Base-by-base conservation (phyloP, 92 coral and sea anemone species). In the Meandrina meandrites region DNA sequence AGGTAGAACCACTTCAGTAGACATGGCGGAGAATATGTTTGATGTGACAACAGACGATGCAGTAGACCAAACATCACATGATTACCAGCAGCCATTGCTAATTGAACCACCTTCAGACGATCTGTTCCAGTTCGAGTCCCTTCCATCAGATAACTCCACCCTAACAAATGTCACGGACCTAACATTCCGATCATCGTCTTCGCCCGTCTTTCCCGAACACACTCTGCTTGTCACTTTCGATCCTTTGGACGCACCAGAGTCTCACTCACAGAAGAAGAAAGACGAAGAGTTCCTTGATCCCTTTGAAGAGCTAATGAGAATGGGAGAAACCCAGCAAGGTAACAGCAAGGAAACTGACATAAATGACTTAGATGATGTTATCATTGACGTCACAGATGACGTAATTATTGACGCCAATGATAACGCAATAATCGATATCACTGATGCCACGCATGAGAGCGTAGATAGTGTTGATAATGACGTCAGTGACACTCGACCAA, bases 31-130 rank as follows among this genome's bases (percentile, higher is more conserved):
- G 6, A 16, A 22, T 42, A 18, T 14, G 34, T 27, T 84, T 57
- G 57, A 84, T n/a, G 14, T 57, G 10, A 42, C 47, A 84, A 54
- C 80, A 37, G 73, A 84, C 5, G 80, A 83, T 47, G 50, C 40
- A 8, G 21, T 47, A n/a, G 36, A 37, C 17, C n/a, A 68, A 13
- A 22, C 42, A 18, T 30, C 86, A 47, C 42, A 16, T 21, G 64
- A 81, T 17, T 69, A 47, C 42, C 68, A 34, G 62, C 79, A 72
- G n/a, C 31, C 83, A 6, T 22, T 76, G 18, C 30, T 91, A 24
- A 82, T 87, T 22, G 78, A 78, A 31, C 90, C 93, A 42, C 90
- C 93, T 27, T 58, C 91, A 64, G 93, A 91, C 22, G 88, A 87
- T 69, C 69, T 91, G 47, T 69, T 91, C 45, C 76, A 77, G n/a